Evolutionary conservation across 2,113 vertebrate species (phyloP).

Genomic region (Triplophysa dalaica): DNA sequence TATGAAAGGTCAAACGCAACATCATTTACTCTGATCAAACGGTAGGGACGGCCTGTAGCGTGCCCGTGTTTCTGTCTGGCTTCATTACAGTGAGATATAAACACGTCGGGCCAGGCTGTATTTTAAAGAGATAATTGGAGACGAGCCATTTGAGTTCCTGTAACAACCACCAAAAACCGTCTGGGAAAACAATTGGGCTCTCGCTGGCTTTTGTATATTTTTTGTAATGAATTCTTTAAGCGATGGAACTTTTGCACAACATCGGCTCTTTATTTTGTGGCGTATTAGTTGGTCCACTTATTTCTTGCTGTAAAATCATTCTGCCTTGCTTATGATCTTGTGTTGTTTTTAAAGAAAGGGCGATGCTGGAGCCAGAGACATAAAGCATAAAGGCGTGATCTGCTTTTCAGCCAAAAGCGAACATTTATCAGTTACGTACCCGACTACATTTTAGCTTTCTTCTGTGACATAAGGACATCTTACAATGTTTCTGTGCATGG

Average conservation of each 20-base stretch:
- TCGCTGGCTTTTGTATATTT: not conserved
- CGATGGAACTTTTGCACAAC: constrained; percentile 2
- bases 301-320: not conserved
- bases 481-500: too few species aligned
- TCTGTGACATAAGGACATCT: too few species aligned
- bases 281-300: constrained; percentile 38
- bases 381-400: not conserved
- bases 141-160: constrained; percentile 35
- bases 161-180: constrained; percentile 33
- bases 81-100: constrained; percentile 55
- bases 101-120: constrained; percentile 51
- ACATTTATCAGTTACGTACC: not conserved
- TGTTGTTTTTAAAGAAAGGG: not conserved
- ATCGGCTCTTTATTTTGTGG: not conserved
- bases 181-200: constrained; percentile 45
- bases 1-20: constrained; percentile 7
- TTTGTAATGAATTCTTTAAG: not conserved
- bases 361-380: not conserved
- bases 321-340: not conserved
- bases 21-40: constrained; percentile 21
- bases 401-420: not conserved
- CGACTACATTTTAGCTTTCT: too few species aligned
- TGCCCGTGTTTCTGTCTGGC: constrained; percentile 12
- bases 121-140: constrained; percentile 60
- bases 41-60: not conserved